Conservation (phyloP, 2,888 invertebrate species). For the Drosophila cognata region DNA sequence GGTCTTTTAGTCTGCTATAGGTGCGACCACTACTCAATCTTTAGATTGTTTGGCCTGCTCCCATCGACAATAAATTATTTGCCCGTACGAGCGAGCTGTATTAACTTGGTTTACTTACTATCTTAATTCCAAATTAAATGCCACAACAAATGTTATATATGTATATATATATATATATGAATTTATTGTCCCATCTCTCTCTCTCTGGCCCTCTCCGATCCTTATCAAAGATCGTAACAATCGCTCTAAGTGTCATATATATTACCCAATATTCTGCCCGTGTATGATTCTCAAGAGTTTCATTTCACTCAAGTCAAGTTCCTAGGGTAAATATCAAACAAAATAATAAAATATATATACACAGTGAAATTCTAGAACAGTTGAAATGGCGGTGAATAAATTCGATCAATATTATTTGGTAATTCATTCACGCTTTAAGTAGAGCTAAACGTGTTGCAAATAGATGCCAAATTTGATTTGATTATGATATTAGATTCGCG, state of each 20-base stretch:
- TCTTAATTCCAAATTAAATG: slow-evolving; percentile 50
- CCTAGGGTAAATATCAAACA: background rate
- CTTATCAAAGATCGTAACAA: slow-evolving; percentile 10
- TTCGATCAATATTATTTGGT: background rate
- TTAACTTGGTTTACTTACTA: slow-evolving; percentile 13
- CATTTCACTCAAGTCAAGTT: background rate
- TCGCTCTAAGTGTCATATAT: slow-evolving; percentile 5
- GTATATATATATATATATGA: too few species aligned
- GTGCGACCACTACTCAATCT: slow-evolving; percentile 35
- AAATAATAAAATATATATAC: background rate
- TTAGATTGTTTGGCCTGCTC: slow-evolving; percentile 7
- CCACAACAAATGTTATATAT: background rate
- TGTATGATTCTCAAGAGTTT: slow-evolving; percentile 2
- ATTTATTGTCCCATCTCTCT: background rate
- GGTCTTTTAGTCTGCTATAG: slow-evolving; percentile 10
- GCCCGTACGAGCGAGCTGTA: background rate
- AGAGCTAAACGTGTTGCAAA: background rate
- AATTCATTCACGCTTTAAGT: background rate
- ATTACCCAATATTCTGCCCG: background rate
- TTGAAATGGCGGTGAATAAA: background rate
- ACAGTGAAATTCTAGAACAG: background rate
- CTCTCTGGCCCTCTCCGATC: background rate
- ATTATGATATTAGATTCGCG: background rate
- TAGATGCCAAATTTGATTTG: background rate
- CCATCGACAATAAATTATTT: slow-evolving; percentile 30